These are phyloP conservation scores for Rhinogobius similis DNA, from an alignment of 2,113 vertebrate species.

Conservation along the genomic window DNA sequence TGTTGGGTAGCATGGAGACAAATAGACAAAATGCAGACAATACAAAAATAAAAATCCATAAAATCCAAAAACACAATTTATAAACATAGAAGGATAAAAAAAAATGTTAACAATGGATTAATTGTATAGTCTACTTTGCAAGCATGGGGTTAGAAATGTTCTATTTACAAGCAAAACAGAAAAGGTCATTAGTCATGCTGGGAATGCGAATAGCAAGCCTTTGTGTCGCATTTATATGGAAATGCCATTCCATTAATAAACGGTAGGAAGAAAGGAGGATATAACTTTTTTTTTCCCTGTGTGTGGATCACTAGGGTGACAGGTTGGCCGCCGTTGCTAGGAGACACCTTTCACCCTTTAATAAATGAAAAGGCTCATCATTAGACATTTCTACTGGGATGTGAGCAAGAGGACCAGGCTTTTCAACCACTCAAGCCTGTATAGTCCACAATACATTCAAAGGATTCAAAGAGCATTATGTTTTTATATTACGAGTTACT, in stretches of 20 bases:
- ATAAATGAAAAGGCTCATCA: slow-evolving; percentile 66
- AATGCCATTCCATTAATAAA: slow-evolving; percentile 29
- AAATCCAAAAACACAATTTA: slow-evolving; percentile 1
- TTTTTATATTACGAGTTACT: slow-evolving; percentile 32
- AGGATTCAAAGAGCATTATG: slow-evolving; percentile 21
- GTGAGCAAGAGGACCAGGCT: slow-evolving; percentile 15
- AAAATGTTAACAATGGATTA: slow-evolving; percentile 27
- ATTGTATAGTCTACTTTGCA: slow-evolving; percentile 45
- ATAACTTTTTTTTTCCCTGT: slow-evolving; percentile 29
- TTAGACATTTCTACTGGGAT: slow-evolving; percentile 36
- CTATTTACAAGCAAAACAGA: slow-evolving; percentile 43
- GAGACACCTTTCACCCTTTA: slow-evolving; percentile 61
- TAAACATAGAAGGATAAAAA: slow-evolving; percentile 29
- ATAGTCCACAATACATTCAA: slow-evolving; percentile 28
- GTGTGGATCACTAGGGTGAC: slow-evolving; percentile 40
- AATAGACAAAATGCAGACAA: slow-evolving; percentile 37
- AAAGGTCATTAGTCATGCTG: slow-evolving; percentile 19
- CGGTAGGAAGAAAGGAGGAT: slow-evolving; percentile 14
- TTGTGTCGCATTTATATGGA: slow-evolving; percentile 49
- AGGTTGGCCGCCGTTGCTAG: slow-evolving; percentile 55
- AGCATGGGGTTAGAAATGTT: slow-evolving; percentile 48
- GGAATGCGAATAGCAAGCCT: slow-evolving; percentile 48
- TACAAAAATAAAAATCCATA: slow-evolving; percentile 1
- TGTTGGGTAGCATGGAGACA: slow-evolving; percentile 44
- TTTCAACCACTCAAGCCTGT: slow-evolving; percentile 34